Base-by-base conservation (phyloP, 1,140 invertebrate species). In the Papilio aristodemus region DNA sequence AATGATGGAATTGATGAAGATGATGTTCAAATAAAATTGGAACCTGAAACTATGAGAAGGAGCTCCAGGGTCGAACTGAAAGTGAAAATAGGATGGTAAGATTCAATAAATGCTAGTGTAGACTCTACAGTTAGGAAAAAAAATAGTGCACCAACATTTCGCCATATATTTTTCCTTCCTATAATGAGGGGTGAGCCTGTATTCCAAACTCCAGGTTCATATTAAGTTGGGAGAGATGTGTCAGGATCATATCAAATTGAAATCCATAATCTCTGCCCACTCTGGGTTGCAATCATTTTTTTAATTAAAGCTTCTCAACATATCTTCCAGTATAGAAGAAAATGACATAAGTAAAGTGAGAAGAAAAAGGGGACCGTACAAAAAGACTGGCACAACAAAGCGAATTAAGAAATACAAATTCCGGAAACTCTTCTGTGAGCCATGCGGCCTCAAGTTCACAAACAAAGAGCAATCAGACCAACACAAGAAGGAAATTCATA, bases 401-500 rank as follows among this genome's bases (percentile, higher is more conserved):
- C 37, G 71, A 19, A 10, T 74, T 0, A 74, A 63, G 22, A 76
- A 79, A 22, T 75, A 70, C 1, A 83, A 85, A 66, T 80, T 78
- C 22, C 69, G 36, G 0, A 69, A 68, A n/a, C 63, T 86, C 8
- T 69, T 25, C 10, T 86, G 84, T 58, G 76, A 75, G 2, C 14
- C 70, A 0, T 86, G 84, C 38, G 50, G 72, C 7, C 27, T 84
- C 0, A 81, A 79, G 64, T 86, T 86, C 22, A 39, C 50, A 0
- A 74, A 37, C 8, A 85, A 77, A 36, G 32, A 73, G 13, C 64
- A 76, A 13, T 75, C 69, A 0, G 76, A 80, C 9, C 62, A 73
- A 4, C 84, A 86, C 41, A 80, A 74, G 32, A 68, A 68, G 27
- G 66, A 70, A 2, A 25, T 46, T 0, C 83, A 86, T 19, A 72